Base-by-base conservation (phyloP, 2,113 vertebrate genomes). In the Calonectris borealis region DNA sequence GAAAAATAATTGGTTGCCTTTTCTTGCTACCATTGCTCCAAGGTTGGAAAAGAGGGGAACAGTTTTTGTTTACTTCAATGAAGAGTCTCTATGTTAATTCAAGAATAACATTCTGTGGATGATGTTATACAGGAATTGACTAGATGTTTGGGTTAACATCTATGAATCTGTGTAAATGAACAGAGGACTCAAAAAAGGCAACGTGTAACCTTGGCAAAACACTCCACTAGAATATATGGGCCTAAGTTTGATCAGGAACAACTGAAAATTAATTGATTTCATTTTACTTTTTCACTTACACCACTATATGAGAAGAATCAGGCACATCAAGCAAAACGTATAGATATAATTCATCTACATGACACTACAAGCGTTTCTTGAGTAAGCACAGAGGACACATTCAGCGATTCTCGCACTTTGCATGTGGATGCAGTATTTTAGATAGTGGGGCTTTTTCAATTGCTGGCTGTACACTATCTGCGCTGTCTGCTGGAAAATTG, bases 401-500 rank as follows among this genome's bases (percentile, higher is more conserved):
- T 76, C 46, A 24, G 31, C 2, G 3, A 20, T 58, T 49, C 49
- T 70, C 26, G 8, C 69, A 48, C 78, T 69, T 51, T 40, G 42
- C 6, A 3, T 24, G 16, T 51, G 46, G 20, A 32, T 78, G 78
- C 46, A 58, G 25, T 21, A 29, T 12, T 94, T 79, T 46, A 78
- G 26, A 32, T 4, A 42, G n/a, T 27, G 2, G 21, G 19, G 0
- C 0, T 22, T 51, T 68, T 68, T 73, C 20, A 75, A 36, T 31
- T 58, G 32, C 51, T 84, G 46, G 38, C 42, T 81, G 31, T 40
- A 93, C 10, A 21, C 22, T 48, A 4, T 42, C 61, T 83, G n/a
- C 69, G 42, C 34, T 78, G n/a, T 40, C 92, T 84, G 36, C 83
- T 93, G 83, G 49, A 70, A 72, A 81, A 75, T 2, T 25, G 48